Evolutionary conservation across 2,888 invertebrate species (phyloP), one percentile per base, ranked within the genome.

Genomic region (Tipula lateralis): DNA sequence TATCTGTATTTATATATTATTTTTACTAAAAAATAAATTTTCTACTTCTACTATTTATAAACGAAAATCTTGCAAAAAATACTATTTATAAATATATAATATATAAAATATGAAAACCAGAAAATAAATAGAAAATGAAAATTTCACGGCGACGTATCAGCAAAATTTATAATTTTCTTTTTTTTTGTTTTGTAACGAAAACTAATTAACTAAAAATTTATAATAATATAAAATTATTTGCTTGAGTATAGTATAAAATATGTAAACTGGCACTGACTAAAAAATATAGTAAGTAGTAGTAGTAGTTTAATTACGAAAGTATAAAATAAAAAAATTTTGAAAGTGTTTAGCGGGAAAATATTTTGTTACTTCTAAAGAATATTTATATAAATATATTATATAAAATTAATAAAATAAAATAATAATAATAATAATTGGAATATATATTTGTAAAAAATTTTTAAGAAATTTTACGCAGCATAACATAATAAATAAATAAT

Each of bases 311-410:
- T 66, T 66, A 66, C 24, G 2, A 66, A 66, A 66, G 66, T 66
- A 24, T 66, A 44, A n/a, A 44, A 44, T 66, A 66, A 66, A 66
- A 44, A 44, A 16, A 44, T 16, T 44, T 44, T 9, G 44, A 44
- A 66, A 66, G 66, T 66, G 66, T 66, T 66, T 66, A 66, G 66
- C 66, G 66, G 66, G 66, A 66, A 66, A 66, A 66, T 66, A 66
- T 66, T 66, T 66, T 66, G 19, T 19, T 66, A 66, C 66, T 66
- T 66, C 66, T 66, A 66, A 16, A 66, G 24, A 66, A 24, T 66
- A 66, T 66, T 66, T 66, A 24, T 66, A 66, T 66, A 66, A 24
- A 16, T 24, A 12, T 66, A 24, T 24, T 66, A 24, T 44, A 66
- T 24, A 66, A 66, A n/a, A n/a, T n/a, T 24, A 66, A 66, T 24